Conservation (phyloP, 1,140 invertebrate genomes). For the Caerostris extrusa region DNA sequence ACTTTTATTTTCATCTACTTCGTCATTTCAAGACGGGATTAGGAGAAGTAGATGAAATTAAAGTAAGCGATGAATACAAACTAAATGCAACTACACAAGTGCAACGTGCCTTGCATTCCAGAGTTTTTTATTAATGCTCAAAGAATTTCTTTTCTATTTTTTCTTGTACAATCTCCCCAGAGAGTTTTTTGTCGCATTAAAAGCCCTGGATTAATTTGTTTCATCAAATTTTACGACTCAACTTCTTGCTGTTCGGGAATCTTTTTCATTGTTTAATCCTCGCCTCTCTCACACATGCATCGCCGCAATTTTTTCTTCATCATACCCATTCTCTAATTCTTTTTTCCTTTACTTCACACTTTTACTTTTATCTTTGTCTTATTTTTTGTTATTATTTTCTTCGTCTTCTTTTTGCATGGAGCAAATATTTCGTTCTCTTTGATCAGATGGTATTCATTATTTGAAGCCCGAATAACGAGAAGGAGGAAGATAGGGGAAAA, state of each 20-base stretch:
- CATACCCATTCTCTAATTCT: slow-evolving; percentile 9
- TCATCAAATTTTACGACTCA: slow-evolving; percentile 62
- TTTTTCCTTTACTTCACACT: slow-evolving; percentile 11
- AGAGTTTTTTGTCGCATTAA: slow-evolving; percentile 43
- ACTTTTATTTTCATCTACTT: not conserved
- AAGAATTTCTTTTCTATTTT: slow-evolving; percentile 8
- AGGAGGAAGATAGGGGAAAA: not conserved
- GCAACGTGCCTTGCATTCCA: not conserved
- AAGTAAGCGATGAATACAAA: not conserved
- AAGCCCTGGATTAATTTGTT: slow-evolving; percentile 64
- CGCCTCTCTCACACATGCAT: slow-evolving; percentile 18
- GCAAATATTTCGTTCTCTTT: slow-evolving; percentile 56
- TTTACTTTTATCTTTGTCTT: not conserved
- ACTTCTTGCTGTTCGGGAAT: slow-evolving; percentile 28
- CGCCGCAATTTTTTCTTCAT: not conserved
- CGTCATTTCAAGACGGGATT: not conserved
- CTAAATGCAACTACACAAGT: not conserved
- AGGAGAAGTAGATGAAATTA: not conserved
- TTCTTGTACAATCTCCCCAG: not conserved
- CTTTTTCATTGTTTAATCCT: slow-evolving; percentile 37
- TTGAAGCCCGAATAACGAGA: slow-evolving; percentile 39
- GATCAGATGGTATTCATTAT: slow-evolving; percentile 56
- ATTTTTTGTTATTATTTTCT: not conserved
- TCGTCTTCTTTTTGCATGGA: slow-evolving; percentile 30
- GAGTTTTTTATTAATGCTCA: slow-evolving; percentile 19